Evolutionary conservation across 2,888 invertebrate genomes (phyloP).

Genomic region (Dusona sp.): DNA sequence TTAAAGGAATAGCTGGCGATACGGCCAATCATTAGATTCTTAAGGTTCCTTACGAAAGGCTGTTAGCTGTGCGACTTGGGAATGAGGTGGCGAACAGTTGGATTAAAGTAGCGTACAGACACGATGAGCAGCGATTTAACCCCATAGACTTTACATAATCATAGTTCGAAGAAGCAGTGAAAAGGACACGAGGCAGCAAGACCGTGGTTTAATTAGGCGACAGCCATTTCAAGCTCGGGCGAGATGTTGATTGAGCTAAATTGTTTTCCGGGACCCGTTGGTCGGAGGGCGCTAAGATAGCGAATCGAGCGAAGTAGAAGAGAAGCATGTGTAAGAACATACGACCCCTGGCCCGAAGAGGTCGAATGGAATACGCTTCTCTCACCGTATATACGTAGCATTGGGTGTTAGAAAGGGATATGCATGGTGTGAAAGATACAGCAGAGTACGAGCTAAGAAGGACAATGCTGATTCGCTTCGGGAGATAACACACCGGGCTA

Average conservation of each 20-base stretch:
- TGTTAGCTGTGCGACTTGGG: conserved; percentile 14
- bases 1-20: not conserved
- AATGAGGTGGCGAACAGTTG: conserved; percentile 74
- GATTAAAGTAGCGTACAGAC: conserved; percentile 81
- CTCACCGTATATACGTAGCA: conserved; percentile 30
- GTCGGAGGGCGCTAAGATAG: conserved; percentile 48
- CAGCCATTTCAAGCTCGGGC: conserved; percentile 79
- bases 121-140: conserved; percentile 81
- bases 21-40: conserved; percentile 13
- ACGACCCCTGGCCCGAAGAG: conserved; percentile 50
- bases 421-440: conserved; percentile 41
- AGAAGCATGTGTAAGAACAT: conserved; percentile 39
- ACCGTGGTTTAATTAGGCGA: conserved; percentile 84
- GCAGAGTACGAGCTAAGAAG: conserved; percentile 67
- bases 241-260: conserved; percentile 85
- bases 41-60: conserved; percentile 3
- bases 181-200: conserved; percentile 64
- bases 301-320: conserved; percentile 31
- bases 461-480: conserved; percentile 83
- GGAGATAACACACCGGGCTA: conserved; percentile 75
- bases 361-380: conserved; percentile 58
- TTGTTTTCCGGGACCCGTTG: conserved; percentile 80
- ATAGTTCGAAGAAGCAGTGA: conserved; percentile 71
- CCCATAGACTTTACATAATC: conserved; percentile 82
- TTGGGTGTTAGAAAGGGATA: conserved; percentile 51